A percentile compares a stretch with the other conserved stretches of the same genome.
These are phyloP conservation scores for Lasioglossum oenotherae DNA, from an alignment of 2,888 invertebrate species.

Conservation along the genomic window DNA sequence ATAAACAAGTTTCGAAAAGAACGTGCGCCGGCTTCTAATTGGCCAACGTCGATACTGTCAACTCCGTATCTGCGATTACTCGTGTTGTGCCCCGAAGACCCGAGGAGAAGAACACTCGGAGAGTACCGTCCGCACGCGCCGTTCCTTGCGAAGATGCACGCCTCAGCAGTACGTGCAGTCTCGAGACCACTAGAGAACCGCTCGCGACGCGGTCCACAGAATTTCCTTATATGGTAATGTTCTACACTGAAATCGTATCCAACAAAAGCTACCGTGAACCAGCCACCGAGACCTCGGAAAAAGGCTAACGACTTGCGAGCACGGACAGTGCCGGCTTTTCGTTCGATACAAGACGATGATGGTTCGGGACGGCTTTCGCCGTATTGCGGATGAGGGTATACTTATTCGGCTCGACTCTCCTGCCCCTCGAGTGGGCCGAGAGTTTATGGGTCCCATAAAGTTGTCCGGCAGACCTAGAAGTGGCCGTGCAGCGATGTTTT, in stretches of 20 bases:
- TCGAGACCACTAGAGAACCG: constrained; percentile 9
- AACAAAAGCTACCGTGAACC: background rate
- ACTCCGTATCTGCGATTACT: background rate
- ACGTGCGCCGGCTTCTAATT: constrained; percentile 2
- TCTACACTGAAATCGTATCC: background rate
- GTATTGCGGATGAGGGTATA: too few relatives aligned
- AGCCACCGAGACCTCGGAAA: background rate
- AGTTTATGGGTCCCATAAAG: too few relatives aligned
- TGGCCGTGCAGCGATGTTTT: too few relatives aligned
- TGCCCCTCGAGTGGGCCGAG: too few relatives aligned
- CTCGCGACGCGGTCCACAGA: constrained; percentile 8
- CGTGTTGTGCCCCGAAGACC: background rate
- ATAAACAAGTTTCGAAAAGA: background rate
- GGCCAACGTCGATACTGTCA: background rate
- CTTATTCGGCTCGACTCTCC: too few relatives aligned
- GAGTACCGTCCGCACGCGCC: background rate
- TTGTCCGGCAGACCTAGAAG: too few relatives aligned
- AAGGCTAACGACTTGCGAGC: background rate
- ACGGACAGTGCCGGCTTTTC: background rate
- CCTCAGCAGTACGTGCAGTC: constrained; percentile 16
- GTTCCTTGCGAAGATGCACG: background rate
- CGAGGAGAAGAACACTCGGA: background rate
- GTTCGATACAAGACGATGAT: too few relatives aligned
- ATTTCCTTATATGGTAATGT: constrained; percentile 2
- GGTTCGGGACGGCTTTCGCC: too few relatives aligned